Evolutionary conservation across 2,113 vertebrate genomes (phyloP), one percentile per base, ranked within the genome.

Genomic region (Lathamus discolor): DNA sequence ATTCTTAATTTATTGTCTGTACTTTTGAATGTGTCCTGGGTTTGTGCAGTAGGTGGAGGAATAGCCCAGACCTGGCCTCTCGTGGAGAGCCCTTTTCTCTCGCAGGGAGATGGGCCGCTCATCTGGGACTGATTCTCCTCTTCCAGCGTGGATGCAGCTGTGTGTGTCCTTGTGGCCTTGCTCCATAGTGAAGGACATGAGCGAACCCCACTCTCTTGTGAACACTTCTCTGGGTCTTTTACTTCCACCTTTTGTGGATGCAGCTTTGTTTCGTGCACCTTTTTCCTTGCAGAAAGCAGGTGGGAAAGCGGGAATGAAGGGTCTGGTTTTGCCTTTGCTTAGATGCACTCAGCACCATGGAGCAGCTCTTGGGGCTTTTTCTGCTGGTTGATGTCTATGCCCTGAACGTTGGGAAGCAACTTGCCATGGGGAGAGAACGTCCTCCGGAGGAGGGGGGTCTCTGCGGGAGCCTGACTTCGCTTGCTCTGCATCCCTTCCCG

Each of bases 1-100:
- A 72, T 79, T 92, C 95, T 95, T 96, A 96, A 97, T 96, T 97
- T 97, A 97, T 97, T 97, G 9, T 91, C 83, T 85, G 33, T 83
- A 90, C 77, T 95, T 94, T 84, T 93, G 90, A 97, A 97, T 96
- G 91, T 97, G 92, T 95, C 95, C 79, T 1, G 83, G 96, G 92
- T 62, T 96, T 93, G 92, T 96, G 96, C 92, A 95, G 92, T 96
- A 96, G 69, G 49, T 76, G 67, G 92, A 91, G 81, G 92, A 57
- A 46, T 73, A 87, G 82, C 77, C 93, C 91, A 88, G 86, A 66
- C 86, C 70, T 94, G 77, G 91, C 74, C 41, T 92, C 37, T 90
- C 86, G 66, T 18, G 92, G 88, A 84, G 88, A 95, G 54, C 28
- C 13, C 61, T 86, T 90, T 88, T 84, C 83, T 86, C 86, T 82